Conservation (phyloP, 1,140 invertebrate genomes). For the Hycleus cichorii region DNA sequence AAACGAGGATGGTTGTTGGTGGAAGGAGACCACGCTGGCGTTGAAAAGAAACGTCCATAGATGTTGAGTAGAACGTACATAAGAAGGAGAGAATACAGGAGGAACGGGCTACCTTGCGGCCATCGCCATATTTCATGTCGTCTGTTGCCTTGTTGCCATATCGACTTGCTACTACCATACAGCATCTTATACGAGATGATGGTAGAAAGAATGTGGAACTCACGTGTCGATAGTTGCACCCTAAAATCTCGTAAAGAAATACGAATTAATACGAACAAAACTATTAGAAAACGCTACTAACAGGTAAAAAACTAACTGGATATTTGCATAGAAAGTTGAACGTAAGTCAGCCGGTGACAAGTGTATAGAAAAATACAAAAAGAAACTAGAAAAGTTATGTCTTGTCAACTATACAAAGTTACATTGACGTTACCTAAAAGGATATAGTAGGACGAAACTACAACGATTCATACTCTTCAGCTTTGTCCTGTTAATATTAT, state of each 20-base stretch:
- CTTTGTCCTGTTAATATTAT: conserved; percentile 35
- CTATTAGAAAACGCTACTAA: background rate
- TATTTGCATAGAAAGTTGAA: conserved; percentile 29
- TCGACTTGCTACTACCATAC: conserved; percentile 19
- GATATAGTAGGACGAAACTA: conserved; percentile 19
- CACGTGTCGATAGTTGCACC: conserved; percentile 16
- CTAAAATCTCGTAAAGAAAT: background rate
- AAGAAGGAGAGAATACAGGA: conserved; percentile 24
- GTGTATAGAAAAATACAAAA: background rate
- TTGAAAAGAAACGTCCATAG: conserved; percentile 14
- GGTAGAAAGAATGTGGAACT: conserved; percentile 13
- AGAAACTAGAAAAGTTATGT: conserved; percentile 32
- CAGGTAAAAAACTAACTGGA: conserved; percentile 24
- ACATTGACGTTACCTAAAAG: conserved; percentile 24
- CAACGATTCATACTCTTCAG: conserved; percentile 18
- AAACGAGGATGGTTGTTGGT: too few relatives aligned
- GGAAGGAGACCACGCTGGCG: background rate
- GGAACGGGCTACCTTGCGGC: conserved; percentile 34
- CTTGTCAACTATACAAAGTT: conserved; percentile 27
- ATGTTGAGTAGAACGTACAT: conserved; percentile 2
- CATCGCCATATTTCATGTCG: conserved; percentile 38
- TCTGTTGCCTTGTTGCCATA: conserved; percentile 33
- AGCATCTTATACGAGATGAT: background rate
- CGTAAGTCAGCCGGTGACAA: conserved; percentile 22
- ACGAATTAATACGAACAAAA: background rate